phyloP scores from a whole-genome alignment of 2,797 vertebrate species.

The Ptychobarbus kaznakovi region DNA sequence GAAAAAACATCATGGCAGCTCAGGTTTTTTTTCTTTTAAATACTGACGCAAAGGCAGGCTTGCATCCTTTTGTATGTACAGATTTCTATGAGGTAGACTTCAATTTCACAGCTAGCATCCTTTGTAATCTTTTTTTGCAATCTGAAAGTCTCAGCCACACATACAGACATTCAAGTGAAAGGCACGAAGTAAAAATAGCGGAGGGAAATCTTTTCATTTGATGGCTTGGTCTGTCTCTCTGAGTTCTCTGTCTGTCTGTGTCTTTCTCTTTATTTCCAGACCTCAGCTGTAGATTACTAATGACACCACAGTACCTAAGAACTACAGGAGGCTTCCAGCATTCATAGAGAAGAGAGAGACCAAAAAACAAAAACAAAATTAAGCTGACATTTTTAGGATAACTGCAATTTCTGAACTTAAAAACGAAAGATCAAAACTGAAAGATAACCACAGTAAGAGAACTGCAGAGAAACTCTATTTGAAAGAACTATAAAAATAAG shows the following conservation, averaged over 20 bases:
- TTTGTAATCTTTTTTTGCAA: neutral
- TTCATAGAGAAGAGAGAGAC: conserved; percentile 24
- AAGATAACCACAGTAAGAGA: neutral
- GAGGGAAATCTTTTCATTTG: conserved; percentile 17
- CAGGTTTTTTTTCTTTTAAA: neutral
- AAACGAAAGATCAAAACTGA: conserved; percentile 14
- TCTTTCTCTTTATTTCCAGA: conserved; percentile 16
- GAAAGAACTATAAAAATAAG: neutral
- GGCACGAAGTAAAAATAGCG: conserved; percentile 28
- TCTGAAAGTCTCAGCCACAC: neutral
- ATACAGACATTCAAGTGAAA: neutral
- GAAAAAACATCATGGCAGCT: neutral
- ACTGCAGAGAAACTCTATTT: neutral
- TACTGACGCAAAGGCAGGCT: neutral
- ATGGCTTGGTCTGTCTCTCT: neutral
- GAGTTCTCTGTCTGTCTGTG: neutral
- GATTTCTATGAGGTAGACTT: neutral
- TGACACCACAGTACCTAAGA: conserved; percentile 37
- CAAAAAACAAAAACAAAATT: neutral
- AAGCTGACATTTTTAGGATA: conserved; percentile 13
- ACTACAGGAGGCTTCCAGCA: conserved; percentile 41
- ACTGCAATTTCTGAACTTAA: conserved; percentile 19
- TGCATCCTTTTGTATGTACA: neutral
- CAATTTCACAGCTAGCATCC: neutral
- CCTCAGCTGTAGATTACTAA: conserved; percentile 28